Evolutionary conservation across 2,888 invertebrate species (phyloP), one percentile per base, ranked within the genome.

Genomic region (Tenthredo distinguenda): DNA sequence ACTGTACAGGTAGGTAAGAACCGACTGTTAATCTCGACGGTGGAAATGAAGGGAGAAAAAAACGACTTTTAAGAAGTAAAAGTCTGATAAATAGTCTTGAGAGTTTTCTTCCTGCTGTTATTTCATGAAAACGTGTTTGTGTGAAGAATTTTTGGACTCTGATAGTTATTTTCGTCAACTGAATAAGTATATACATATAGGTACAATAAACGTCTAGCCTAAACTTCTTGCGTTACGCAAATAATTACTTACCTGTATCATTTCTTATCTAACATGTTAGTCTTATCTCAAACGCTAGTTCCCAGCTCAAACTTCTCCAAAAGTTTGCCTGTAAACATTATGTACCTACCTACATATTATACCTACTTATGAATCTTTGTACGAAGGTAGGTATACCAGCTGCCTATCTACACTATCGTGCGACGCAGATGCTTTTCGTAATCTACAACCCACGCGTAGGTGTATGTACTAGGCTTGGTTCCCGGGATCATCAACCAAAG

Each of bases 261-360:
- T n/a, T 6, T 31, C 50, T 81, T 81, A 81, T 81, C 81, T 81
- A 26, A 62, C 26, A 58, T n/a, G 26, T 26, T 76, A 40, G 15
- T 62, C 40, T 81, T 81, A 81, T 81, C 81, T 58, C 0, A 40
- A 81, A 79, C 31, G 58, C 79, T 79, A 37, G 79, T 79, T 55
- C 55, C 34, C 37, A 55, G n/a, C n/a, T n/a, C 55, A 55, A 55
- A 55, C 21, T 79, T 31, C 26, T 9, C 50, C 37, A 34, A 79
- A 79, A 79, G n/a, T 55, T n/a, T 79, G 37, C 34, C n/a, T 79
- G 55, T 79, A 79, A 79, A 79, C 55, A 79, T 37, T 50, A 4
- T 10, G 10, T 37, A 31, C n/a, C n/a, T 0, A 50, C 12, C 34
- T 34, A 9, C 1, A 55, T 10, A 21, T 21, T 74, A 72, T 21